Evolutionary conservation across 2,888 invertebrate species (phyloP), one percentile per base, ranked within the genome.

Genomic region (Drosophila leonis): DNA sequence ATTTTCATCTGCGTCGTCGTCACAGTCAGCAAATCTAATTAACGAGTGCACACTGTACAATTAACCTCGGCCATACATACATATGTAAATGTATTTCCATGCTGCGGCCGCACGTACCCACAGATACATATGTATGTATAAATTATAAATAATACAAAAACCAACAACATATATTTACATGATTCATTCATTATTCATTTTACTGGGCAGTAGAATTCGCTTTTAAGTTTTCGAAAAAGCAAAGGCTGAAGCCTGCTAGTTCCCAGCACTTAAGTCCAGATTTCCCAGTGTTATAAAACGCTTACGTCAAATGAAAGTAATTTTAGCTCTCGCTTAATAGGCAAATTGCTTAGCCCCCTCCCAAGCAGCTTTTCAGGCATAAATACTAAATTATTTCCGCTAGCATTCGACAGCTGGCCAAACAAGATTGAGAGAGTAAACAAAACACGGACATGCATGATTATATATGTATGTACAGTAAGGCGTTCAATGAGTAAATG

Each of bases 1-100:
- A 41, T 63, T 12, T 41, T 48, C 44, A 49, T 35, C 44, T 57
- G 55, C 74, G 61, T 24, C 60, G 61, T 65, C 59, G 78, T 72
- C 73, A 55, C 73, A 72, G 59, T 73, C 79, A 62, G 56, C 69
- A 78, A 76, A 69, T 72, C 76, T 72, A 84, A 84, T 85, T 85
- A 85, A 85, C 83, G 65, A 82, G 74, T 82, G 72, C 64, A 49
- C 72, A 69, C 73, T 72, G 71, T 68, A 71, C 88, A 85, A 88
- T 85, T 85, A 90, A 85, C 84, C 84, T 83, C 83, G 68, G 63
- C 13, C 24, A 24, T 24, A 24, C 24, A 24, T n/a, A n/a, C 27
- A 59, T 70, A 82, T 88, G 76, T 65, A 84, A 89, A 83, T 87
- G 46, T 69, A 61, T 64, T 81, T 83, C 78, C 72, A 71, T 60